phyloP scores from a whole-genome alignment of 2,888 invertebrate species.

The Colostygia pectinataria region DNA sequence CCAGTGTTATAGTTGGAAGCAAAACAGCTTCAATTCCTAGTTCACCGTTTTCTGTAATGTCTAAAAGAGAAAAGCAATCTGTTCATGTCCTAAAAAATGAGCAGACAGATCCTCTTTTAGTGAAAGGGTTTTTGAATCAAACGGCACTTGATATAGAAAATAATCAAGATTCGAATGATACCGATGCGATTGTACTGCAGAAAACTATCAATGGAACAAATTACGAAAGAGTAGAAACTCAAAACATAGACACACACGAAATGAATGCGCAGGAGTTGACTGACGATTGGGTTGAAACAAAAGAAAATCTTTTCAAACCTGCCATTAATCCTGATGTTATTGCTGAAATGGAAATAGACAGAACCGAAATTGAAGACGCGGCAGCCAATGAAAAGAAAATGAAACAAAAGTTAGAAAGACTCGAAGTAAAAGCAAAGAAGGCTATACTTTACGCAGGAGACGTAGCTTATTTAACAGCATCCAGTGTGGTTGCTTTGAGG shows the following conservation, averaged over 20 bases:
- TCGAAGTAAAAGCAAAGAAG: conserved; percentile 75
- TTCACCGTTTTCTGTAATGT: conserved; percentile 62
- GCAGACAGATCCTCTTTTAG: conserved; percentile 21
- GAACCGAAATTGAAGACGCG: conserved; percentile 64
- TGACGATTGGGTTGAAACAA: conserved; percentile 67
- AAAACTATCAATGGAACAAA: conserved; percentile 60
- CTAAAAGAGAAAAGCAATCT: conserved; percentile 49
- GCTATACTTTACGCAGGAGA: conserved; percentile 78
- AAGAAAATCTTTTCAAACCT: conserved; percentile 55
- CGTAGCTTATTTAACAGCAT: conserved; percentile 74
- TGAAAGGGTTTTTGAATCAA: conserved; percentile 73
- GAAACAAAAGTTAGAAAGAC: conserved; percentile 64
- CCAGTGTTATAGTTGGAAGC: conserved; percentile 3
- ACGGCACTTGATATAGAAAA: conserved; percentile 67
- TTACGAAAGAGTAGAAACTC: conserved; percentile 46
- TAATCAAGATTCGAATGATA: conserved; percentile 47
- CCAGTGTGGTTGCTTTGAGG: conserved; percentile 74
- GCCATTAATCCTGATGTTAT: conserved; percentile 61
- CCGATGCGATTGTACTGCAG: conserved; percentile 59
- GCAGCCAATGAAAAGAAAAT: conserved; percentile 58
- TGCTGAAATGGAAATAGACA: conserved; percentile 72
- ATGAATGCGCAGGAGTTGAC: conserved; percentile 52
- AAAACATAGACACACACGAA: conserved; percentile 58
- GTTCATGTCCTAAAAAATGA: conserved; percentile 52
- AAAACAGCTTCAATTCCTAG: conserved; percentile 26